Evolutionary conservation across 2,888 invertebrate genomes (phyloP).

Genomic region (Andrena hattorfiana): DNA sequence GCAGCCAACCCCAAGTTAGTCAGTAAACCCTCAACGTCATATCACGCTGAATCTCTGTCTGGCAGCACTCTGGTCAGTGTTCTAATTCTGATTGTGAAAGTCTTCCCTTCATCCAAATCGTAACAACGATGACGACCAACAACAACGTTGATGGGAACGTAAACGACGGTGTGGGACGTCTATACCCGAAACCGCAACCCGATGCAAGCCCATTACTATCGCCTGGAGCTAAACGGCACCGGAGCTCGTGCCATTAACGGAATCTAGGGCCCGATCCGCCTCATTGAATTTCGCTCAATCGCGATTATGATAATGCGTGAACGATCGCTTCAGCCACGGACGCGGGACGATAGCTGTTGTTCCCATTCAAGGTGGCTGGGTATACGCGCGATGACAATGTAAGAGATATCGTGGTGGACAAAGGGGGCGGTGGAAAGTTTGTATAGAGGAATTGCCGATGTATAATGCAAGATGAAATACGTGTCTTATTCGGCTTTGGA

Average conservation of each 20-base stretch:
- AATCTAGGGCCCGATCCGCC: constrained; percentile 75
- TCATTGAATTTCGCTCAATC: constrained; percentile 76
- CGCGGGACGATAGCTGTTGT: constrained; percentile 47
- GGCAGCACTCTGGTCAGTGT: too few species aligned
- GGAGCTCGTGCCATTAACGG: constrained; percentile 76
- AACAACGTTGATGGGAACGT: constrained; percentile 41
- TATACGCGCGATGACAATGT: constrained; percentile 28
- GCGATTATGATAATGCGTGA: constrained; percentile 77
- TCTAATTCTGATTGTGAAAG: too few species aligned
- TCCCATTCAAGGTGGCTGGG: constrained; percentile 33
- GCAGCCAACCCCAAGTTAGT: too few species aligned
- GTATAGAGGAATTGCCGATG: constrained; percentile 5
- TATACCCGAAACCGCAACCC: constrained; percentile 60
- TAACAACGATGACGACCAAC: constrained; percentile 20
- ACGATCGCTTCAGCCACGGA: constrained; percentile 60
- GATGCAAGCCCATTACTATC: constrained; percentile 75
- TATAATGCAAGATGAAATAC: constrained; percentile 1
- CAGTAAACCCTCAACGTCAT: too few species aligned
- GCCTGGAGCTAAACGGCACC: constrained; percentile 75
- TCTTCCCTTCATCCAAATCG: too few species aligned
- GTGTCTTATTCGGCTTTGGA: not conserved
- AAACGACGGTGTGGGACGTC: constrained; percentile 41
- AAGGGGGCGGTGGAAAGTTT: constrained; percentile 6
- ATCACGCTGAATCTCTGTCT: too few species aligned
- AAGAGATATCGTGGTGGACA: constrained; percentile 24